A percentile compares a stretch with the other conserved stretches of the same genome.
Evolutionary conservation across 2,113 vertebrate genomes (phyloP).

Genomic region (Gracilinanus agilis): DNA sequence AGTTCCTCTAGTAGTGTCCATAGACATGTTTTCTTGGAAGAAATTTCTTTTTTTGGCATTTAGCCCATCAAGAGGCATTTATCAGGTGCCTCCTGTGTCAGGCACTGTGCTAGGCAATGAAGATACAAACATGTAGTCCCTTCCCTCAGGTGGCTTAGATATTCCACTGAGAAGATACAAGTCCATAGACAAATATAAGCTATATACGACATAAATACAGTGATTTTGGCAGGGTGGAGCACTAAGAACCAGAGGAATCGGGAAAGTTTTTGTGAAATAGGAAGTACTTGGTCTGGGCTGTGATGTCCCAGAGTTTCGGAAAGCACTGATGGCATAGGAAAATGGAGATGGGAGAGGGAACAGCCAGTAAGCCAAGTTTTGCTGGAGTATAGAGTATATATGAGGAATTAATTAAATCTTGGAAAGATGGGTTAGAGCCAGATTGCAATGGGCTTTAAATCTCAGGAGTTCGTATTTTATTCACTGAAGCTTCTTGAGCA

Average conservation of each 20-base stretch:
- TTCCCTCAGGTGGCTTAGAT: not conserved
- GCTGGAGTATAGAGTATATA: not conserved
- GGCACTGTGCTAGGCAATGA: not conserved
- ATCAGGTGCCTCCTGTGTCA: not conserved
- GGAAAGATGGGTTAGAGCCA: not conserved
- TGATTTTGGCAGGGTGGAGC: not conserved
- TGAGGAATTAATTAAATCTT: not conserved
- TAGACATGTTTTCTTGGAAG: constrained; percentile 10
- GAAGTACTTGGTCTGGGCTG: not conserved
- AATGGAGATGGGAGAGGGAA: not conserved
- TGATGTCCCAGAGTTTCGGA: not conserved
- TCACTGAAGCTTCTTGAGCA: not conserved
- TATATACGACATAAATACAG: not conserved
- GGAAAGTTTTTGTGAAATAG: not conserved
- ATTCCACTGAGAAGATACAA: not conserved
- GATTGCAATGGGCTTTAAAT: not conserved
- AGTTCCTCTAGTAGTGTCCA: not conserved
- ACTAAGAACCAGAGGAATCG: not conserved
- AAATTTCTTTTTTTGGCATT: constrained; percentile 28
- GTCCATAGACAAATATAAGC: not conserved
- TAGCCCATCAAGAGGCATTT: not conserved
- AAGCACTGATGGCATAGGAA: not conserved
- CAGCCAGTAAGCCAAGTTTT: not conserved
- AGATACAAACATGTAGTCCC: not conserved
- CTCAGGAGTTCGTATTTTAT: not conserved